Evolutionary conservation across 2,113 vertebrate genomes (phyloP), one percentile per base, ranked within the genome.

Genomic region (Sorex araneus): DNA sequence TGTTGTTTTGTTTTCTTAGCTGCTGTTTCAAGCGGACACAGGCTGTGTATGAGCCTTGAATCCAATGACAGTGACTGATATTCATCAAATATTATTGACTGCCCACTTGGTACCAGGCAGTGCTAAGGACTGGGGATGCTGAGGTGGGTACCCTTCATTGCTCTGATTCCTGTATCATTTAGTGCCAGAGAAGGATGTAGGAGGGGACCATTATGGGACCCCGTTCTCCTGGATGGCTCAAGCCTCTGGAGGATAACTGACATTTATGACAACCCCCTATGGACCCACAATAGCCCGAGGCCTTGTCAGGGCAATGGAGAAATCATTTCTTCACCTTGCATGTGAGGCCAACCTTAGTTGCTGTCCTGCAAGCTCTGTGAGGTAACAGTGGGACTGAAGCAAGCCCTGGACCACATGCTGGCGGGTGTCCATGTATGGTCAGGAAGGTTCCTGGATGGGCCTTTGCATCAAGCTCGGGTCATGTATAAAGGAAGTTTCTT

Each of bases 261-360:
- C 7, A 40, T 40, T 40, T 40, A 1, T 64, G 18, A 45, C 36
- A 54, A 1, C n/a, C 25, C 66, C 23, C 11, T 0, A 25, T 18
- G 36, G 40, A 32, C 7, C 63, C 23, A 32, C 45, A 73, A 84
- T 50, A 83, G 45, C 34, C 63, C 25, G 9, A 23, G 23, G 45
- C 3, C 2, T 40, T 70, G 47, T 18, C 71, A 43, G 73, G 71
- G 45, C 81, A 88, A 87, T 87, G 90, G 64, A 50, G 90, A 93
- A 96, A 90, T 45, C 34, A 27, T 64, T 95, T 91, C 88, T 90
- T 86, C n/a, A 83, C 45, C 40, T 85, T 84, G 28, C 45, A n/a
- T 19, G 34, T 0, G 8, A 74, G 80, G 19, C 12, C 2, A 32
- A 5, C 11, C 18, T 40, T 13, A 8, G 40, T 32, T 43, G 18